Evolutionary conservation across 1,140 invertebrate species (phyloP).

Genomic region (Aplysia californica): DNA sequence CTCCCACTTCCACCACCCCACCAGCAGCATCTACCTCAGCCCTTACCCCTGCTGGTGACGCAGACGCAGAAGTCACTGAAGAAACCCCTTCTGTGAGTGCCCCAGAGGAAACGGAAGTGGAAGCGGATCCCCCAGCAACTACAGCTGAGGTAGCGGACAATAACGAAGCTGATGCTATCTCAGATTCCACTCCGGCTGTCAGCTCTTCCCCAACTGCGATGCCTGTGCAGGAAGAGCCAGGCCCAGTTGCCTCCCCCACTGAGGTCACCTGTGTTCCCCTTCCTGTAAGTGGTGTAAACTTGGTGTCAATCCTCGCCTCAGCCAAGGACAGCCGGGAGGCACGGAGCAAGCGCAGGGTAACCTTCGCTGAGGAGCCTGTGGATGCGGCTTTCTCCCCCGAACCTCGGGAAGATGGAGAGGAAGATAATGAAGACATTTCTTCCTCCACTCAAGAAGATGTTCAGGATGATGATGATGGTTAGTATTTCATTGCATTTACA

Average conservation of each 20-base stretch:
- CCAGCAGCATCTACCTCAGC: neutral
- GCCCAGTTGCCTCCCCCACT: conserved; percentile 24
- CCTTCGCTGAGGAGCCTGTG: conserved; percentile 54
- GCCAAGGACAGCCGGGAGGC: conserved; percentile 38
- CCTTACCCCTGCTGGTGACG: neutral
- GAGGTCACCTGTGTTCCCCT: conserved; percentile 3
- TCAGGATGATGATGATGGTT: neutral
- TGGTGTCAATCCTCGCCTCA: conserved; percentile 43
- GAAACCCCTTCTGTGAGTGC: conserved; percentile 35
- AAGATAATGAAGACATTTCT: conserved; percentile 10
- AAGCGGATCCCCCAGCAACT: conserved; percentile 23
- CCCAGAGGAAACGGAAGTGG: conserved; percentile 33
- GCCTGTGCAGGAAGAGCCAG: too few relatives aligned
- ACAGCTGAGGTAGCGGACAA: too few relatives aligned
- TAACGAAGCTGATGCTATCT: too few relatives aligned
- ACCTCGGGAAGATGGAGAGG: neutral
- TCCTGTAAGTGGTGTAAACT: conserved; percentile 13
- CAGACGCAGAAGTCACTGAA: neutral
- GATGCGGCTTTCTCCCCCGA: conserved; percentile 21
- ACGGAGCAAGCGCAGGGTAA: conserved; percentile 54
- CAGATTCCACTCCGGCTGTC: too few relatives aligned
- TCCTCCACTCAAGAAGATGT: conserved; percentile 16
- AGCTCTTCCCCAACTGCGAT: too few relatives aligned
- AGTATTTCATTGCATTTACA: too few relatives aligned
- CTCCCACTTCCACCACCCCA: neutral